These are phyloP conservation scores for Leptosomus discolor DNA, from an alignment of 2,113 vertebrate species.

Conservation along the genomic window DNA sequence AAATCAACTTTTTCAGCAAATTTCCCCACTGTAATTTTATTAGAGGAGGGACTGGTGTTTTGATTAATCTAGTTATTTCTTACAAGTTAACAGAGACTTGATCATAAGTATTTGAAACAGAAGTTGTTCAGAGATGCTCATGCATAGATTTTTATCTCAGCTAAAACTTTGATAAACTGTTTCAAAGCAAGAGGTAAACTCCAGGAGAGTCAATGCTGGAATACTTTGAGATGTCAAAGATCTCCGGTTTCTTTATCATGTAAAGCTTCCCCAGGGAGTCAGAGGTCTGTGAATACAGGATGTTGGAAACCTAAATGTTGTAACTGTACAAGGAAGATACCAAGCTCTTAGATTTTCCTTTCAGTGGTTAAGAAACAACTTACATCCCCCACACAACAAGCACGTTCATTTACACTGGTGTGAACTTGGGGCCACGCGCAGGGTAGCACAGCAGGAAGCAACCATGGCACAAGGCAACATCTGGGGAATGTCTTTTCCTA, in stretches of 20 bases:
- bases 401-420: neutral
- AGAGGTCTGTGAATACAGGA: neutral
- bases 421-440: accelerated
- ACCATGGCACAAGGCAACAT: neutral
- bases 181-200: neutral
- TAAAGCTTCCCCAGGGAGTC: neutral
- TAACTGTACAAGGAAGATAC: neutral
- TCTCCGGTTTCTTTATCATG: neutral
- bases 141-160: neutral
- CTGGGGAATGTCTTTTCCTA: neutral
- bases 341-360: neutral
- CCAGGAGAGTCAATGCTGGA: neutral
- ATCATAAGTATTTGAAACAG: neutral
- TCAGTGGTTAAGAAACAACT: neutral
- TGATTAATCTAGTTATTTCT: neutral
- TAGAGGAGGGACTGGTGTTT: neutral
- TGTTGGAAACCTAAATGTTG: neutral
- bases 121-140: neutral
- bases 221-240: neutral
- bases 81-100: neutral
- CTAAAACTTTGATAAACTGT: neutral
- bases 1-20: neutral
- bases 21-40: neutral
- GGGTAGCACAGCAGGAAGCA: neutral
- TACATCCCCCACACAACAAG: neutral